These are phyloP conservation scores for Melikaiella ostensackeni DNA, from an alignment of 2,888 invertebrate genomes.

Conservation along the genomic window DNA sequence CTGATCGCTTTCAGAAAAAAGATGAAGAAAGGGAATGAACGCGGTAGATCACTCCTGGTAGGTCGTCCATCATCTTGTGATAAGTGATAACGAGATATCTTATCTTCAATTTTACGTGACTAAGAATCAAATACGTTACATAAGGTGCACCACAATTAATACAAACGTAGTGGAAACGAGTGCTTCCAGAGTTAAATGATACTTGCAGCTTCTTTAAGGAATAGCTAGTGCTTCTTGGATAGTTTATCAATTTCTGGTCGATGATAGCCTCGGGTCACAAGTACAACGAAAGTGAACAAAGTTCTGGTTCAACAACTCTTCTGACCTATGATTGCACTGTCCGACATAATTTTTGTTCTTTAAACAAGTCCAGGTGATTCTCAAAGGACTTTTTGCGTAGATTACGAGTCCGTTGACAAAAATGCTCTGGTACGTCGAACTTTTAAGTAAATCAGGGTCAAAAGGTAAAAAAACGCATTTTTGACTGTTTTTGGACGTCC, in stretches of 20 bases:
- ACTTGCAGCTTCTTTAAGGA: not conserved
- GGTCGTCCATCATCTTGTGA: slow-evolving; percentile 22
- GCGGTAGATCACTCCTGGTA: not conserved
- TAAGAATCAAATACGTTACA: not conserved
- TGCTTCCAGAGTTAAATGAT: not conserved
- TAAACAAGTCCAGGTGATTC: no score
- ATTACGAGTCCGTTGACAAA: no score
- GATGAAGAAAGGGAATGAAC: slow-evolving; percentile 27
- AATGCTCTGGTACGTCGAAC: no score
- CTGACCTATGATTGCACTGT: not conserved
- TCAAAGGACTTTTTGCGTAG: no score
- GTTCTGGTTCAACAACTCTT: not conserved
- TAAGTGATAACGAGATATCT: slow-evolving; percentile 33
- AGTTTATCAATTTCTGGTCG: slow-evolving; percentile 7
- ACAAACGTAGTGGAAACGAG: not conserved
- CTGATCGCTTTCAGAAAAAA: slow-evolving; percentile 34
- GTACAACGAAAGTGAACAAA: not conserved
- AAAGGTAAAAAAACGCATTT: no score
- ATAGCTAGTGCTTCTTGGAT: not conserved
- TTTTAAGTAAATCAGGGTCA: no score
- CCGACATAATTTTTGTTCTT: no score
- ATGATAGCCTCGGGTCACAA: slow-evolving; percentile 19
- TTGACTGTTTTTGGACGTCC: no score
- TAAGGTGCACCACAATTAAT: not conserved
- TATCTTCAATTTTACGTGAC: slow-evolving; percentile 34